A percentile compares a stretch with the other conserved stretches of the same genome.
These are phyloP conservation scores for Diachrysia chrysitis DNA, from an alignment of 2,888 invertebrate genomes.

Conservation along the genomic window DNA sequence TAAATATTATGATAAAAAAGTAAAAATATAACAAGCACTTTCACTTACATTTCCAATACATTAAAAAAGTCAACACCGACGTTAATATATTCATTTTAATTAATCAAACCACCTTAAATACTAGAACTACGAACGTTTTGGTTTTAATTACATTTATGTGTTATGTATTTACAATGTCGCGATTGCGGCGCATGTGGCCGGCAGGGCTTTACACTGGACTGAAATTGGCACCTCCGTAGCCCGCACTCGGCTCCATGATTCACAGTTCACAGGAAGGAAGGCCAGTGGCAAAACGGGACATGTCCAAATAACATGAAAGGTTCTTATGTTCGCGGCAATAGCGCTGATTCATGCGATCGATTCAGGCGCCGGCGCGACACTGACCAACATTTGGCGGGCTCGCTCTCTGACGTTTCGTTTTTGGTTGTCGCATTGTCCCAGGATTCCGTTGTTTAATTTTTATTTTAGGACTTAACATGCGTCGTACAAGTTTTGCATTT, in stretches of 20 bases:
- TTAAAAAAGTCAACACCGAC: slow-evolving; percentile 73
- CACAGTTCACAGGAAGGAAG: slow-evolving; percentile 86
- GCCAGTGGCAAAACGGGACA: slow-evolving; percentile 82
- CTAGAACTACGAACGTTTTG: slow-evolving; percentile 52
- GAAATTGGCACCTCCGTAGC: slow-evolving; percentile 73
- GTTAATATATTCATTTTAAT: slow-evolving; percentile 77
- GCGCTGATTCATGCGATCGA: slow-evolving; percentile 81
- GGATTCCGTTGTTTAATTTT: slow-evolving; percentile 49
- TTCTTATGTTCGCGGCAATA: slow-evolving; percentile 67
- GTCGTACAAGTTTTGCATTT: slow-evolving; percentile 15
- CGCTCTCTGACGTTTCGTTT: slow-evolving; percentile 54
- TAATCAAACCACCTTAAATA: slow-evolving; percentile 65
- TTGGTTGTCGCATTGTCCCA: slow-evolving; percentile 48
- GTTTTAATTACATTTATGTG: slow-evolving; percentile 60
- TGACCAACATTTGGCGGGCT: slow-evolving; percentile 75
- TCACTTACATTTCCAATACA: slow-evolving; percentile 82
- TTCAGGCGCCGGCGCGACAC: slow-evolving; percentile 82
- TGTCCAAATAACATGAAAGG: slow-evolving; percentile 75
- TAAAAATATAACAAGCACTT: slow-evolving; percentile 36
- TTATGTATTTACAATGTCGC: slow-evolving; percentile 65
- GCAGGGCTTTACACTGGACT: slow-evolving; percentile 74
- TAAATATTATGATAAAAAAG: background rate
- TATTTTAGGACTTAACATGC: slow-evolving; percentile 40
- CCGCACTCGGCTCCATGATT: slow-evolving; percentile 78
- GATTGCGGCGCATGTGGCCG: slow-evolving; percentile 69